Base-by-base conservation (phyloP, 2,888 invertebrate species). In the Catocala fraxini region DNA sequence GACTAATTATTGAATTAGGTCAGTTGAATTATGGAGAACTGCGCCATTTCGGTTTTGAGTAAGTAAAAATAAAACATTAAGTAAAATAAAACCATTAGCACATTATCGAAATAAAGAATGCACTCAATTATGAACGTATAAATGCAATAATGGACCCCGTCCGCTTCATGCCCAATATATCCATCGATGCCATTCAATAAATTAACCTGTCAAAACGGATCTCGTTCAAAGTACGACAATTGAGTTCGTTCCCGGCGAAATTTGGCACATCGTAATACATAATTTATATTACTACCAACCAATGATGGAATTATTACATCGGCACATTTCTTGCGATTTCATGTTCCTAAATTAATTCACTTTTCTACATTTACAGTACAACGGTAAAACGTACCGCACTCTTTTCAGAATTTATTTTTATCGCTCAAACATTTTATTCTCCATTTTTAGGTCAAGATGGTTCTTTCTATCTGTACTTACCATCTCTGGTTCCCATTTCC, bases 121-220 rank as follows among this genome's bases (percentile, higher is more conserved):
- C 35, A 39, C 35, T 47, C 49, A 61, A 69, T 63, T 39, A 39
- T 39, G 35, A 39, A 39, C 35, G 9, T 9, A 43, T 56, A 7
- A 39, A 39, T 9, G 7, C 35, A 39, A 39, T 39, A 39, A 39
- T 9, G 9, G 6, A 7, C 35, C 35, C 35, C 6, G 35, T 39
- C 9, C 35, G 7, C 6, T 9, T 39, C 35, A 39, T 39, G 35
- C 7, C 35, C 35, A 39, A 39, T 39, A 39, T 39, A 64, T 67
- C 66, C 58, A 72, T 65, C 62, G 54, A 72, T 77, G 76, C 70
- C 72, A 78, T 75, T 78, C 76, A 75, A 83, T 86, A 82, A 86
- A 87, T 86, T 81, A 81, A 75, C 63, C 71, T 78, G 83, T 80
- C 84, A 81, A 81, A 84, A 80, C 77, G 80, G 78, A 82, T 77